Base-by-base conservation (phyloP, 2,888 invertebrate genomes). In the Tricholauxania praeusta region DNA sequence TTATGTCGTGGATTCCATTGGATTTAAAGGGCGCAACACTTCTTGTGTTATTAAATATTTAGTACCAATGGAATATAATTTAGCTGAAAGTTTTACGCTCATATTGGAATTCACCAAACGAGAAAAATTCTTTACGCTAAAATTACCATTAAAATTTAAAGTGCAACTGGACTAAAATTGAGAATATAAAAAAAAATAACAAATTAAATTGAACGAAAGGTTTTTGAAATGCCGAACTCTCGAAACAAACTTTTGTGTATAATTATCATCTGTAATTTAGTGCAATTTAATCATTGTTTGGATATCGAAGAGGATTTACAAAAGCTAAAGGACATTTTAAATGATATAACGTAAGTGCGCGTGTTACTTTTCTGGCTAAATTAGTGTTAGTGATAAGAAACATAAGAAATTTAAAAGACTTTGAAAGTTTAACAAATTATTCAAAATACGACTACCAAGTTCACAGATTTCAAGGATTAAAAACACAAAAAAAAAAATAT, bases 41-140 rank as follows among this genome's bases (percentile, higher is more conserved):
- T 3, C 28, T 3, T 28, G 28, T 28, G 28, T 28, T 28, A 28
- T 28, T 17, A 10, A 47, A 39, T n/a, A 53, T 17, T 17, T 12
- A 14, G 15, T n/a, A 5, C 60, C 28, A 62, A 62, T 62, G 60
- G 60, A 62, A 62, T 62, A 32, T 62, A 12, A 32, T n/a, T 62
- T 62, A 47, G 14, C 15, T 17, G 8, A 12, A 15, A 62, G n/a
- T 39, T 62, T 10, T 1, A 39, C 39, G 15, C 14, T 39, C 12
- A 62, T 12, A 57, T 57, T 57, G 57, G 19, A 57, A 57, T 12
- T 3, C 4, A 39, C 0, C 10, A 47, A 62, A 14, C 12, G 32
- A 1, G 32, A 62, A 32, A 62, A 32, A 17, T 15, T 62, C 12
- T 62, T 39, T 10, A 39, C 6, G 12, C 17, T 62, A 62, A 62